Evolutionary conservation across 2,113 vertebrate genomes (phyloP).

Genomic region (Cyphomyrus plagiostoma): DNA sequence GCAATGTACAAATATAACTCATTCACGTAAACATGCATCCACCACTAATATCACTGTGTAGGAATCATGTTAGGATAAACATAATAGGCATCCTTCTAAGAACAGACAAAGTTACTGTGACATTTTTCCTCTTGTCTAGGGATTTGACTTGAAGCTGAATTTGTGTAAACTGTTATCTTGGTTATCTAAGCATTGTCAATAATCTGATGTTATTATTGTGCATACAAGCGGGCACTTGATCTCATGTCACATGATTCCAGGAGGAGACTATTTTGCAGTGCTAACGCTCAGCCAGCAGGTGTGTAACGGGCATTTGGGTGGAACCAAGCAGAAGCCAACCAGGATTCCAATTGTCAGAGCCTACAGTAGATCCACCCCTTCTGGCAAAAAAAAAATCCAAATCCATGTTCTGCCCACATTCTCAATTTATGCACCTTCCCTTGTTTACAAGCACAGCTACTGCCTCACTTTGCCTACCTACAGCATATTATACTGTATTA

Average conservation of each 20-base stretch:
- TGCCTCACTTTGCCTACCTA: not conserved
- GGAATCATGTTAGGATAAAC: not conserved
- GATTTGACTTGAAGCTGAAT: not conserved
- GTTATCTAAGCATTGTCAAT: not conserved
- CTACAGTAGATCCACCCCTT: not conserved
- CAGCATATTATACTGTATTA: not conserved
- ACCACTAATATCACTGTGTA: not conserved
- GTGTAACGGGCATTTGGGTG: not conserved
- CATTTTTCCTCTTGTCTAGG: not conserved
- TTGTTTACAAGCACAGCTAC: not conserved
- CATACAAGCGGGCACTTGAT: not conserved
- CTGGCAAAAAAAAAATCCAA: not conserved
- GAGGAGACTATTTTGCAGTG: not conserved
- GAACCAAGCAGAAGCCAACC: not conserved
- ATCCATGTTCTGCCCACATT: not conserved
- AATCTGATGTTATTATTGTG: not conserved
- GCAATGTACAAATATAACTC: not conserved
- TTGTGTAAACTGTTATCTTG: not conserved
- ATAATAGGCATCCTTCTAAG: not conserved
- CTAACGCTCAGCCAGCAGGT: not conserved
- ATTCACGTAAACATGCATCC: not conserved
- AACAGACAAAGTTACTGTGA: not conserved
- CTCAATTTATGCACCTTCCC: not conserved
- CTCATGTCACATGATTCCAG: not conserved
- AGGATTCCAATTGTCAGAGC: not conserved